phyloP scores from a whole-genome alignment of 2,797 vertebrate species.

The Sebastes iracundus region DNA sequence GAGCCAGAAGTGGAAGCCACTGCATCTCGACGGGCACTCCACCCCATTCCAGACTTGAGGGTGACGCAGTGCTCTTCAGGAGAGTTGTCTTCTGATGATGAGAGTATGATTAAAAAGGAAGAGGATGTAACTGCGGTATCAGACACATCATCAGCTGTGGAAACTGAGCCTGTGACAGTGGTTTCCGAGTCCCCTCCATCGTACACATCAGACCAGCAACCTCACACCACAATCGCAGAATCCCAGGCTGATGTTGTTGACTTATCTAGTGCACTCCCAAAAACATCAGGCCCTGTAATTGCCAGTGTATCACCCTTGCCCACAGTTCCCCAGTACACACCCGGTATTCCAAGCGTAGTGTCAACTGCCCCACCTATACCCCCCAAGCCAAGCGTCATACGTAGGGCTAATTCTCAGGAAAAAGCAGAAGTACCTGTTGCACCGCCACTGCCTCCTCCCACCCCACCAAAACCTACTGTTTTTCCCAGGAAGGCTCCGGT shows the following conservation, averaged over 20 bases:
- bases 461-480: constrained; percentile 90
- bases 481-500: constrained; percentile 89
- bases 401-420: constrained; percentile 89
- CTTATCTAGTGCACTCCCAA: constrained; percentile 66
- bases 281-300: constrained; percentile 60
- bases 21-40: constrained; percentile 83
- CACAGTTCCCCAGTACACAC: constrained; percentile 84
- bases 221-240: constrained; percentile 18
- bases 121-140: constrained; percentile 52
- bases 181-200: constrained; percentile 33
- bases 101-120: constrained; percentile 85
- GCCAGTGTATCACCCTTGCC: constrained; percentile 77
- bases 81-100: constrained; percentile 94
- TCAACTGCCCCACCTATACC: constrained; percentile 85
- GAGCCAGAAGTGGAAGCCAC: constrained; percentile 70
- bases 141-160: constrained; percentile 35
- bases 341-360: constrained; percentile 80
- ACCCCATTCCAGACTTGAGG: constrained; percentile 95
- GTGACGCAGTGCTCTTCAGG: constrained; percentile 97
- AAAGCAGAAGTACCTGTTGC: constrained; percentile 83
- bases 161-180: constrained; percentile 49
- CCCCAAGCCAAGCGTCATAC: constrained; percentile 87
- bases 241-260: constrained; percentile 72
- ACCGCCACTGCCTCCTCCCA: constrained; percentile 89
- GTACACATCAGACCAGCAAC: constrained; percentile 40